Conservation (phyloP, 2,797 vertebrate species). For the Saxicola maurus region DNA sequence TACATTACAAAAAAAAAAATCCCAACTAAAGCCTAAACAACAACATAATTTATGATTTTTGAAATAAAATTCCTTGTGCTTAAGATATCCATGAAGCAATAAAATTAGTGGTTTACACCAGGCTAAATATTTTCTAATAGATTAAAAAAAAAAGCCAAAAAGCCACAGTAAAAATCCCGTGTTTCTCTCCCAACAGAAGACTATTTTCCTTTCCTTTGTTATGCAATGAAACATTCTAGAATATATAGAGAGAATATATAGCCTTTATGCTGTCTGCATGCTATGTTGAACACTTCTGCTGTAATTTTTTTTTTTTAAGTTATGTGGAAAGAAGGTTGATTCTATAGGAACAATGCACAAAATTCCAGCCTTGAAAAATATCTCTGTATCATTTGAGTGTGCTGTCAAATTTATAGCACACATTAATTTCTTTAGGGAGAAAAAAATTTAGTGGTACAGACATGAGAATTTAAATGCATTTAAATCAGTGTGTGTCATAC, state of each 20-base stretch:
- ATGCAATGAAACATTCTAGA: not conserved
- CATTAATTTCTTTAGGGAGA: not conserved
- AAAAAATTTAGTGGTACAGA: not conserved
- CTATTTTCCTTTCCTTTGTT: not conserved
- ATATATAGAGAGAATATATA: not conserved
- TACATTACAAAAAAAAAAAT: not conserved
- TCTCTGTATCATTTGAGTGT: not conserved
- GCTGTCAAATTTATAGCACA: not conserved
- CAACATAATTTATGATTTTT: not conserved
- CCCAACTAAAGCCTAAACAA: accelerated
- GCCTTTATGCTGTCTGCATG: not conserved
- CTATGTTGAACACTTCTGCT: not conserved
- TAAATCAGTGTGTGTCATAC: not conserved
- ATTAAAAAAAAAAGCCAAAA: not conserved
- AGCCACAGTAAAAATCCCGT: accelerated
- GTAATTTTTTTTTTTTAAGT: not conserved
- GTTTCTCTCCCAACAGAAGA: not conserved
- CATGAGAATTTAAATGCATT: not conserved
- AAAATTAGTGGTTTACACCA: not conserved
- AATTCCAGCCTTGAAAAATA: not conserved
- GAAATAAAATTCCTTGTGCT: not conserved
- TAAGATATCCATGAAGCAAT: not conserved
- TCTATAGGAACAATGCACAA: not conserved
- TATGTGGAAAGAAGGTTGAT: not conserved
- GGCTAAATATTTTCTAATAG: not conserved